Conservation (phyloP, 2,113 vertebrate species). For the Steatornis caripensis region DNA sequence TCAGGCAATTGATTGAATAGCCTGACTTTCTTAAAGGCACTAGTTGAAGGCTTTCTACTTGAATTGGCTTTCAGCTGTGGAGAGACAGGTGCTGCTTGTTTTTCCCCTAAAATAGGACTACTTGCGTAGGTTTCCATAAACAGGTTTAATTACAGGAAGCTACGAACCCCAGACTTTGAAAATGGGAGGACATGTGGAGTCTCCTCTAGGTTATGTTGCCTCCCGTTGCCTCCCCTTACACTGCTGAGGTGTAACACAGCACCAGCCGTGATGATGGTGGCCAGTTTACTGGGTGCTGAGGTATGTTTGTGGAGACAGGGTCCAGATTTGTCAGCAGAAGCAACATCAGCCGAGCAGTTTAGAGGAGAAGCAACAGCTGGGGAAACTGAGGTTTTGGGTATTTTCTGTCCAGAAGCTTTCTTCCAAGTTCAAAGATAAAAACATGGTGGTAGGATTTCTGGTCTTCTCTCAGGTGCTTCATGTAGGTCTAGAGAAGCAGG, state of each 20-base stretch:
- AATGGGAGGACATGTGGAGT: background rate
- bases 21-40: background rate
- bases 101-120: background rate
- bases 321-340: background rate
- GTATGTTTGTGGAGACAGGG: background rate
- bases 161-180: background rate
- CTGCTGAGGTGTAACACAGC: background rate
- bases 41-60: background rate
- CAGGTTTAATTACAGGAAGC: background rate
- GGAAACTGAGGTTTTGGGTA: background rate
- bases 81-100: background rate
- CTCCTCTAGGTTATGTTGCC: background rate
- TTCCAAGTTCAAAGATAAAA: background rate
- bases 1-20: background rate
- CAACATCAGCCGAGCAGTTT: background rate
- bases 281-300: background rate
- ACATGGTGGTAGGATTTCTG: background rate
- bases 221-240: background rate
- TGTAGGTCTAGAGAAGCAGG: background rate
- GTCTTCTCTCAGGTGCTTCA: background rate
- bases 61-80: background rate
- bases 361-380: background rate
- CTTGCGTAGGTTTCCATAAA: background rate
- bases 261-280: background rate
- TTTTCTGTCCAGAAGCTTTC: background rate